Conservation (phyloP, 2,113 vertebrate genomes). For the Eleginops maclovinus region DNA sequence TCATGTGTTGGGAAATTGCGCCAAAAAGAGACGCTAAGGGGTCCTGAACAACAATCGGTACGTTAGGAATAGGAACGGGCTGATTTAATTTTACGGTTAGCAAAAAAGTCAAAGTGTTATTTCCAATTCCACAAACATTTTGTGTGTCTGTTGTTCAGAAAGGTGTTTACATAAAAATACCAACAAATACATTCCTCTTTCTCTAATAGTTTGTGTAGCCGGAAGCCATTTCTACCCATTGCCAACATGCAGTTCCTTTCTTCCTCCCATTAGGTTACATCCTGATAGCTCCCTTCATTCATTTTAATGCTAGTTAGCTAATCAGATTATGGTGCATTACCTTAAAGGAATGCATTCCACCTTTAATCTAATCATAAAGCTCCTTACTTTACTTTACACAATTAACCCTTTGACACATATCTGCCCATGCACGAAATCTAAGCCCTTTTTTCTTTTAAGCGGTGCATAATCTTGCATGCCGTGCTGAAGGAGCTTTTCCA, state of each 20-base stretch:
- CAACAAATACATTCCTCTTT: no score
- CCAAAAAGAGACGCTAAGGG: no score
- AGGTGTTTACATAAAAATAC: no score
- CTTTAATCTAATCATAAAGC: constrained; percentile 47
- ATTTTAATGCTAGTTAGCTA: constrained; percentile 44
- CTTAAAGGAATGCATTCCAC: constrained; percentile 41
- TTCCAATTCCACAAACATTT: no score
- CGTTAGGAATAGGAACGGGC: no score
- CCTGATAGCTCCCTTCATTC: constrained; percentile 8
- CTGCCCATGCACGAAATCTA: constrained; percentile 39
- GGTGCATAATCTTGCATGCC: background rate
- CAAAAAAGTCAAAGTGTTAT: no score
- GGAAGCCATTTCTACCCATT: constrained; percentile 10
- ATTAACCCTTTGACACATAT: constrained; percentile 60
- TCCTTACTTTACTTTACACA: constrained; percentile 32
- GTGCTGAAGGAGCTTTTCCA: constrained; percentile 6
- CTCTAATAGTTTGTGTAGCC: background rate
- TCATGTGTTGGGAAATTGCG: no score
- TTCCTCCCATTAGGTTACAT: background rate
- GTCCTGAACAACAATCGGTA: no score
- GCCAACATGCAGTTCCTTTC: constrained; percentile 5
- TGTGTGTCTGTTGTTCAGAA: no score
- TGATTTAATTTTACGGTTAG: no score
- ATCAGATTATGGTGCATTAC: constrained; percentile 25
- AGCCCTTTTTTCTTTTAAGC: constrained; percentile 1